phyloP scores from a whole-genome alignment of 1,140 invertebrate genomes.

The Oppia nitens region DNA sequence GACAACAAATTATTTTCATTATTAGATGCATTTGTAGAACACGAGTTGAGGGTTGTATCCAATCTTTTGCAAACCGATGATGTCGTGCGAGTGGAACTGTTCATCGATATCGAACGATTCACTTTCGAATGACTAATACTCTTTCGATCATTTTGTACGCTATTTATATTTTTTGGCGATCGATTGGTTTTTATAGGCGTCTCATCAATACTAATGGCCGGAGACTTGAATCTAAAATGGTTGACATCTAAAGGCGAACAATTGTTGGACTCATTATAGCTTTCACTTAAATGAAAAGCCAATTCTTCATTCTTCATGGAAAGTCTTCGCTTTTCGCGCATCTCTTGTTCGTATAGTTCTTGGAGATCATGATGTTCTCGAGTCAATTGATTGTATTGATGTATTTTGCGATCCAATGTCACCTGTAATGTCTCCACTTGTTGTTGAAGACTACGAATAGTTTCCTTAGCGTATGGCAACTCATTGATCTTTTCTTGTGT shows the following conservation, averaged over 20 bases:
- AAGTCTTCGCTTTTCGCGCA: neutral
- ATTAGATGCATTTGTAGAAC: neutral
- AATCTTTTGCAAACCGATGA: neutral
- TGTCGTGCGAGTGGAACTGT: neutral
- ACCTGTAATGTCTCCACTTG: neutral
- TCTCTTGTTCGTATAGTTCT: neutral
- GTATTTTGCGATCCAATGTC: neutral
- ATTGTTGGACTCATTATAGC: neutral
- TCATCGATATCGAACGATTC: neutral
- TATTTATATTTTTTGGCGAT: neutral
- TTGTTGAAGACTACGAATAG: neutral
- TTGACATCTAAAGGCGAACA: neutral
- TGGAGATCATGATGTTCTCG: neutral
- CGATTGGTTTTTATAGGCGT: neutral
- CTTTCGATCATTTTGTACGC: no score
- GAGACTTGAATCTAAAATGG: neutral
- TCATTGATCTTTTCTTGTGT: neutral
- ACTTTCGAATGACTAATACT: neutral
- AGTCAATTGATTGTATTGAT: neutral
- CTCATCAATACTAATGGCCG: neutral
- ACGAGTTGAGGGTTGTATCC: no score
- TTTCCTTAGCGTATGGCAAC: neutral
- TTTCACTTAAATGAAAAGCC: conserved; percentile 1
- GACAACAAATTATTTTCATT: neutral
- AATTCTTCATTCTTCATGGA: conserved; percentile 2